These are phyloP conservation scores for Setipinna tenuifilis DNA, from an alignment of 2,797 vertebrate genomes.

Conservation along the genomic window DNA sequence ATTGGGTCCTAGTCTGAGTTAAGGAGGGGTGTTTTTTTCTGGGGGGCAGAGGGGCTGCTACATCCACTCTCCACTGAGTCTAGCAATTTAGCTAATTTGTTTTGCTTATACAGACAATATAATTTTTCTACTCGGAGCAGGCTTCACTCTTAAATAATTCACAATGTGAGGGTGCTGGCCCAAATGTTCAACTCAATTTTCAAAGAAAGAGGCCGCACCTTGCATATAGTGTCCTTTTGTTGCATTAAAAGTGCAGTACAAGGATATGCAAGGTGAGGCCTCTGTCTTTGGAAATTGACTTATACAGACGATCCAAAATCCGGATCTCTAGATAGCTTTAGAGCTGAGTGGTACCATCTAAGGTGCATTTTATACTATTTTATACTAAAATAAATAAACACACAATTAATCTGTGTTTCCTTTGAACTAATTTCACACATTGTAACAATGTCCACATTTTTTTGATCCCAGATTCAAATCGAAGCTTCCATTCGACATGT, in stretches of 20 bases:
- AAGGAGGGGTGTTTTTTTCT: background rate
- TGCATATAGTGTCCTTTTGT: too few species aligned
- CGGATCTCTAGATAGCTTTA: background rate
- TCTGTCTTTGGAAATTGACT: too few species aligned
- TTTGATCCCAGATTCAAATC: background rate
- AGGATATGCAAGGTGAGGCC: too few species aligned
- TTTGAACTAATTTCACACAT: background rate
- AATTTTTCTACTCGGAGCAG: too few species aligned
- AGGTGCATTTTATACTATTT: background rate
- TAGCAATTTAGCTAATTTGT: background rate
- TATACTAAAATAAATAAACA: conserved; percentile 14
- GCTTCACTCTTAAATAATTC: too few species aligned
- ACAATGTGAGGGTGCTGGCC: too few species aligned
- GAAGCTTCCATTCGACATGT: background rate
- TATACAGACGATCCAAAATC: background rate
- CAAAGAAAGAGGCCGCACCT: too few species aligned
- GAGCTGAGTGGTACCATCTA: conserved; percentile 19
- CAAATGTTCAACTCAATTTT: too few species aligned
- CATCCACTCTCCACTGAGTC: background rate
- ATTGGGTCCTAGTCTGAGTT: background rate
- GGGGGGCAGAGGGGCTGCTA: background rate
- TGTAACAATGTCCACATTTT: background rate
- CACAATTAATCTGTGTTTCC: background rate
- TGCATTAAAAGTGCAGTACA: too few species aligned
- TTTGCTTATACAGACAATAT: background rate